These are phyloP conservation scores for Blennius ocellaris DNA, from an alignment of 2,113 vertebrate species.

Conservation along the genomic window DNA sequence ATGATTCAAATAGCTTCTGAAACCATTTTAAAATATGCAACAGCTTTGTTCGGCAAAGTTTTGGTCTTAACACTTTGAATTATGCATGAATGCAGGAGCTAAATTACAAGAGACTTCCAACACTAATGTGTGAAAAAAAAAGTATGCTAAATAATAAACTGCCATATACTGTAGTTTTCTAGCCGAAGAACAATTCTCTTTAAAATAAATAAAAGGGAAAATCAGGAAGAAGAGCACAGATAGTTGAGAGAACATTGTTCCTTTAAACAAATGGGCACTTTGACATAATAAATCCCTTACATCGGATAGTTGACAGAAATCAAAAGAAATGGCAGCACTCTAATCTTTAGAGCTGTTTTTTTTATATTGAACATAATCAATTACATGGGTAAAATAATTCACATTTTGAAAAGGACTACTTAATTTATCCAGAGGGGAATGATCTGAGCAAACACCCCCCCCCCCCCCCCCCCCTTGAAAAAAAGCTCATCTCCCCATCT, in stretches of 20 bases:
- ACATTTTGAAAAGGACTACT: not conserved
- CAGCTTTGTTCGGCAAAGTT: conserved; percentile 61
- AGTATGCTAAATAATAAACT: conserved; percentile 66
- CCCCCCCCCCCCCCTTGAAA: too few relatives aligned
- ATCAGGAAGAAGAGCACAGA: conserved; percentile 13
- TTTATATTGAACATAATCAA: not conserved
- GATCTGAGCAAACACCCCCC: too few relatives aligned
- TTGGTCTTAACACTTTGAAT: conserved; percentile 57
- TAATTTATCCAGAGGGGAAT: not conserved
- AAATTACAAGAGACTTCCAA: conserved; percentile 39
- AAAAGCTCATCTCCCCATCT: not conserved
- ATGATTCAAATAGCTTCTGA: conserved; percentile 57
- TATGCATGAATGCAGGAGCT: conserved; percentile 60
- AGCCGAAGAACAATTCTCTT: conserved; percentile 13
- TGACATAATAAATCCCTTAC: conserved; percentile 8
- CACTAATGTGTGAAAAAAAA: conserved; percentile 41
- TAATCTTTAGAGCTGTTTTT: not conserved
- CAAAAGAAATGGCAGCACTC: not conserved
- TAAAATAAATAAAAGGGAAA: conserved; percentile 35
- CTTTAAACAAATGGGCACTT: conserved; percentile 15
- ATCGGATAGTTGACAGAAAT: conserved; percentile 6
- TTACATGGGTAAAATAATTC: not conserved
- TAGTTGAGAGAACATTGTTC: not conserved
- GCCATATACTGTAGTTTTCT: conserved; percentile 37
- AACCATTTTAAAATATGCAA: conserved; percentile 65